Evolutionary conservation across 2,113 vertebrate species (phyloP).

Genomic region (Leiothrix lutea): DNA sequence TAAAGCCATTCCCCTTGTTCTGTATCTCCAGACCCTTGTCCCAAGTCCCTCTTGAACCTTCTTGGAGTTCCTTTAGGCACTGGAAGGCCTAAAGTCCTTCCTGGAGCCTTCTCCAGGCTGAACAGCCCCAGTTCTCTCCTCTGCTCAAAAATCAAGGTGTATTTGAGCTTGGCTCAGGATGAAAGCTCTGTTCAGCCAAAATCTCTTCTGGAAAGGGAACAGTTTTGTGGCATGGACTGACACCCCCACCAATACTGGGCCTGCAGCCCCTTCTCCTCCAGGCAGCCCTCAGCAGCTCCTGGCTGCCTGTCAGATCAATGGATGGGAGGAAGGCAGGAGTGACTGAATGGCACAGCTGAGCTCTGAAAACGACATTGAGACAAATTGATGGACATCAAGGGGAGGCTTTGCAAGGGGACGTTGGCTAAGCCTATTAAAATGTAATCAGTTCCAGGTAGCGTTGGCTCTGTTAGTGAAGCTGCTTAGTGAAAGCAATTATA

Average conservation of each 20-base stretch:
- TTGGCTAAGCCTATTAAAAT: neutral
- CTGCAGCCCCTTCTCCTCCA: neutral
- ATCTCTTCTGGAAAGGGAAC: rapidly evolving
- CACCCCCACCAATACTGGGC: rapidly evolving
- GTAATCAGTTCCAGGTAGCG: neutral
- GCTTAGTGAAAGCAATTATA: constrained; percentile 26
- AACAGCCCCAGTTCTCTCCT: neutral
- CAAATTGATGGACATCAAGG: neutral
- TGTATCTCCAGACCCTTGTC: neutral
- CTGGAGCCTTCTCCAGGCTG: neutral
- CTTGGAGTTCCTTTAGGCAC: neutral
- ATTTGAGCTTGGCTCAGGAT: neutral
- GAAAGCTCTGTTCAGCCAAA: neutral
- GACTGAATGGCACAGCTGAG: neutral
- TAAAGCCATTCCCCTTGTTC: neutral
- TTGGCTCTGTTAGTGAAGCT: neutral
- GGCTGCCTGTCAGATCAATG: neutral
- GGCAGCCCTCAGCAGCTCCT: neutral
- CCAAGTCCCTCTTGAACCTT: neutral
- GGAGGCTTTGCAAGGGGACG: neutral
- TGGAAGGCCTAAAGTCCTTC: no score
- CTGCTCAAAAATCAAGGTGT: neutral
- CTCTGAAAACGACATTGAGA: neutral
- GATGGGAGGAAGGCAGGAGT: neutral
- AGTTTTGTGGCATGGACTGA: neutral